A percentile compares a stretch with the other conserved stretches of the same genome.
These are phyloP conservation scores for Rhipidura dahli DNA, from an alignment of 2,113 vertebrate genomes.

Conservation along the genomic window DNA sequence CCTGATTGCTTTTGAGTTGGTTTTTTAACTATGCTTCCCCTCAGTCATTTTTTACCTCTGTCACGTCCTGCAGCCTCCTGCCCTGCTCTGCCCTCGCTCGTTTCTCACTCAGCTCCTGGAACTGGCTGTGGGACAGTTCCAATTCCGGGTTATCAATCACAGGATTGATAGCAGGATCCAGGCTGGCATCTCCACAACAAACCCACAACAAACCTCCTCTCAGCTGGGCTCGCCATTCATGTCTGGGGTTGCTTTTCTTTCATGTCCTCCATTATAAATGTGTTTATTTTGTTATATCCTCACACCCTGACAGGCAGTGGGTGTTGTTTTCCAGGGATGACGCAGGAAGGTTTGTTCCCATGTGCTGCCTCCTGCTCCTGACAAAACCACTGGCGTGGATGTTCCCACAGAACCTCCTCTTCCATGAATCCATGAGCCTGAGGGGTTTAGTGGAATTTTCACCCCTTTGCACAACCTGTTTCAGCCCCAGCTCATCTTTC, in stretches of 20 bases:
- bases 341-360: neutral
- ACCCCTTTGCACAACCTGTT: neutral
- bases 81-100: neutral
- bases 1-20: neutral
- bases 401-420: neutral
- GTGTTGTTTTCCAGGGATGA: neutral
- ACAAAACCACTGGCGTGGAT: neutral
- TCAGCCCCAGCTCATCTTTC: neutral
- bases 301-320: neutral
- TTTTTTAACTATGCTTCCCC: neutral
- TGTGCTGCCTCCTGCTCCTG: neutral
- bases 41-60: neutral
- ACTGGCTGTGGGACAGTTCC: neutral
- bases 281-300: neutral
- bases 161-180: neutral
- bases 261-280: neutral
- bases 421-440: neutral
- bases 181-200: neutral
- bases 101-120: neutral
- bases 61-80: neutral
- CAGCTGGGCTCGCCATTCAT: neutral
- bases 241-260: neutral
- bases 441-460: neutral
- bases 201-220: neutral
- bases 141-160: neutral